Conservation (phyloP, 2,888 invertebrate species). For the Trissolcus japonicus region DNA sequence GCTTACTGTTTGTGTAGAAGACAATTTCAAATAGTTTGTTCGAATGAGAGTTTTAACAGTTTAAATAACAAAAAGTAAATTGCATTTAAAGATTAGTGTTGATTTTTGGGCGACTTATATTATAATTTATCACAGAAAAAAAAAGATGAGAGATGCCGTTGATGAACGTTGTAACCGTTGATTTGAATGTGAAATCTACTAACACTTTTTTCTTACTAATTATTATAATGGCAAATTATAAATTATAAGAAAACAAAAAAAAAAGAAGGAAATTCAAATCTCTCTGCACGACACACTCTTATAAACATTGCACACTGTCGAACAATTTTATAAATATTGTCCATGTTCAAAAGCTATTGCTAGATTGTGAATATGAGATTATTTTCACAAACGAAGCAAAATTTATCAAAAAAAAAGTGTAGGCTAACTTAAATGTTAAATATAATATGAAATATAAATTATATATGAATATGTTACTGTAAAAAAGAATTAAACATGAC, state of each 20-base stretch:
- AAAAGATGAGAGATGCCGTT: conserved; percentile 1
- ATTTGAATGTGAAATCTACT: conserved; percentile 4
- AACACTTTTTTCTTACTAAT: conserved; percentile 18
- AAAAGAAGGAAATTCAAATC: conserved; percentile 20
- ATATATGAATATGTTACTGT: conserved; percentile 54
- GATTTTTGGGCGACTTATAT: neutral
- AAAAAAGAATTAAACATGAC: conserved; percentile 18
- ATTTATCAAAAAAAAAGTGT: conserved; percentile 53
- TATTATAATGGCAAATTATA: conserved; percentile 2
- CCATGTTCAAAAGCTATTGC: conserved; percentile 58
- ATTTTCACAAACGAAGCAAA: conserved; percentile 58
- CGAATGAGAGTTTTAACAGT: neutral
- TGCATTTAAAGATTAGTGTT: conserved; percentile 8
- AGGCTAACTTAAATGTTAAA: conserved; percentile 55
- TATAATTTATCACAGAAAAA: neutral
- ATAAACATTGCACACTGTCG: conserved; percentile 48
- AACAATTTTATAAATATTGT: conserved; percentile 58
- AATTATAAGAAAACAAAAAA: neutral
- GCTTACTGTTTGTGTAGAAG: conserved; percentile 6
- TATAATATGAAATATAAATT: conserved; percentile 52
- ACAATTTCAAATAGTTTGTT: conserved; percentile 11
- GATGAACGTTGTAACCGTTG: conserved; percentile 1
- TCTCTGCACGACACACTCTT: conserved; percentile 48
- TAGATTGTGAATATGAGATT: conserved; percentile 58
- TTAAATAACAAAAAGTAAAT: neutral